Evolutionary conservation across 2,797 vertebrate species (phyloP).

Genomic region (Astyanax mexicanus): DNA sequence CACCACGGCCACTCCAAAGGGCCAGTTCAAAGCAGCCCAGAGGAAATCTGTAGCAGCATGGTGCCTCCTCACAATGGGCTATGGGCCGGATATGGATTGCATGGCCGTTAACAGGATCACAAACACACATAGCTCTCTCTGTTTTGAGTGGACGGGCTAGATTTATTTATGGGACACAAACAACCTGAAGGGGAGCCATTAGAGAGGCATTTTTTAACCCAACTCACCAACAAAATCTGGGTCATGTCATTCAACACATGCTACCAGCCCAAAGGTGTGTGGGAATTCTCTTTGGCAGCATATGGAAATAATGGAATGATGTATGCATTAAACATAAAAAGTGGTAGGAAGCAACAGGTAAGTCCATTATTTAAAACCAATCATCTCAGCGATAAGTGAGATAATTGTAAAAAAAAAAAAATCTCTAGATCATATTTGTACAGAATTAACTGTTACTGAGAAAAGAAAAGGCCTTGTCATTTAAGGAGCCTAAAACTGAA

Average conservation of each 20-base stretch:
- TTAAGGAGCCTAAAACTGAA: neutral
- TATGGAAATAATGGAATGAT: neutral
- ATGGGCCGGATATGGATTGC: slow-evolving; percentile 20
- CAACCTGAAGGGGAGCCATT: slow-evolving; percentile 21
- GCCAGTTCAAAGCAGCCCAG: slow-evolving; percentile 32
- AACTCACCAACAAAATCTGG: slow-evolving; percentile 1
- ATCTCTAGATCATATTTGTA: no score
- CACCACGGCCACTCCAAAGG: neutral
- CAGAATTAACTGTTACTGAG: no score
- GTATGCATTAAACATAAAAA: no score
- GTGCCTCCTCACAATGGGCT: slow-evolving; percentile 29
- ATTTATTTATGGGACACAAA: slow-evolving; percentile 22
- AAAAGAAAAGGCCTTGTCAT: no score
- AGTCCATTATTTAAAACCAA: no score
- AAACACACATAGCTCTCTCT: slow-evolving; percentile 21
- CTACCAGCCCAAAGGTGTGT: neutral
- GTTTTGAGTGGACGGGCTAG: slow-evolving; percentile 21
- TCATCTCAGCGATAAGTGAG: no score
- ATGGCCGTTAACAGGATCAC: slow-evolving; percentile 41
- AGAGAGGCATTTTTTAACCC: slow-evolving; percentile 10
- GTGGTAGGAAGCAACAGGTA: no score
- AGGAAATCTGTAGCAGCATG: slow-evolving; percentile 39
- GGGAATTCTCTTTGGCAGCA: neutral
- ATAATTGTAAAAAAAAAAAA: no score
- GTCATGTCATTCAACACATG: slow-evolving; percentile 31